Evolutionary conservation across 1,140 invertebrate genomes (phyloP).

Genomic region (Pogonomyrmex barbatus): DNA sequence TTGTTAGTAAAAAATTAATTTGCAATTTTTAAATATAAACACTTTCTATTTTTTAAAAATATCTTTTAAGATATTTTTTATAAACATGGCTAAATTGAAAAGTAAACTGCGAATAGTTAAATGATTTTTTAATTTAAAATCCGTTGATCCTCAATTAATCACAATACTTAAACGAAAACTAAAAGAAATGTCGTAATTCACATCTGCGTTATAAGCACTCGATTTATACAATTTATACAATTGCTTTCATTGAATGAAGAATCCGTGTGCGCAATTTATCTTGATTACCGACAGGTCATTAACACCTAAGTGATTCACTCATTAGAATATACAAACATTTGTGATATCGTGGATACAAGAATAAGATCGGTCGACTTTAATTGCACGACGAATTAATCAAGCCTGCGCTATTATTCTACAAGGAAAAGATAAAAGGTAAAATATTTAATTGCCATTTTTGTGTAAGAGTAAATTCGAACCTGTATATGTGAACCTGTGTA

Average conservation of each 20-base stretch:
- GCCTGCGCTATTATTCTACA: slow-evolving; percentile 29
- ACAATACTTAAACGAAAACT: not conserved
- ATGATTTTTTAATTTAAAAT: slow-evolving; percentile 27
- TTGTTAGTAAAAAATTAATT: not conserved
- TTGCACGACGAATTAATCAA: slow-evolving; percentile 61
- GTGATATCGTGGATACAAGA: slow-evolving; percentile 48
- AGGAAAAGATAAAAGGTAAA: slow-evolving; percentile 45
- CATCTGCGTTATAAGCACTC: slow-evolving; percentile 29
- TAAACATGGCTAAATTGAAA: not conserved
- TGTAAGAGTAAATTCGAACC: slow-evolving; percentile 35
- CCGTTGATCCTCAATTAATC: slow-evolving; percentile 1
- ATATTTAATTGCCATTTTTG: slow-evolving; percentile 71
- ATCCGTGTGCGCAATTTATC: slow-evolving; percentile 53
- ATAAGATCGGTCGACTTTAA: slow-evolving; percentile 61
- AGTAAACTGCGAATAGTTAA: not conserved
- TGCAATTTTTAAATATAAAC: slow-evolving; percentile 3
- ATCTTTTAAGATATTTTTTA: not conserved
- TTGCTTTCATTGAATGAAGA: slow-evolving; percentile 37
- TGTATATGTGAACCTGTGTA: not conserved
- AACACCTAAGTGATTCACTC: slow-evolving; percentile 63
- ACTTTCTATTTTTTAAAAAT: not conserved
- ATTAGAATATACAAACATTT: slow-evolving; percentile 58
- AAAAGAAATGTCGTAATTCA: slow-evolving; percentile 39
- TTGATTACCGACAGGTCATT: slow-evolving; percentile 61
- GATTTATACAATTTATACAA: slow-evolving; percentile 52